These are phyloP conservation scores for Sebastiscus tertius DNA, from an alignment of 2,797 vertebrate species.

Conservation along the genomic window DNA sequence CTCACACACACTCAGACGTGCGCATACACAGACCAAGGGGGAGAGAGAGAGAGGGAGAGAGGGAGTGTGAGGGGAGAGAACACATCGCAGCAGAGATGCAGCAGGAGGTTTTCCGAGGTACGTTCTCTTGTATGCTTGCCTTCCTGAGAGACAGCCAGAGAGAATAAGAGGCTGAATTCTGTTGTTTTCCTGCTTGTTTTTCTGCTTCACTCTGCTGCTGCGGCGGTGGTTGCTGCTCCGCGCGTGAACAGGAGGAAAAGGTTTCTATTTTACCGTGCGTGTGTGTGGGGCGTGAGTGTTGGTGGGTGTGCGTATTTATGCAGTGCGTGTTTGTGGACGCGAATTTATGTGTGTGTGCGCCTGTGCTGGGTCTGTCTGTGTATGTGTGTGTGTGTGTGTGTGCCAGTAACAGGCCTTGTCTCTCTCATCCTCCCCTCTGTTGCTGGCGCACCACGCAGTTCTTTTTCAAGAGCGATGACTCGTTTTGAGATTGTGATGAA, in stretches of 20 bases:
- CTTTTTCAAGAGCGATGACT: slow-evolving; percentile 85
- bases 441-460: slow-evolving; percentile 86
- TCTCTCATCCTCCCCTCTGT: slow-evolving; percentile 84
- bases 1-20: slow-evolving; percentile 73
- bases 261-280: slow-evolving; percentile 74
- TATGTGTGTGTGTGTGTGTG: slow-evolving; percentile 16
- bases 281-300: slow-evolving; percentile 63
- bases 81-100: slow-evolving; percentile 90
- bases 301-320: slow-evolving; percentile 68
- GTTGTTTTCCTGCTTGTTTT: slow-evolving; percentile 81
- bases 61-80: slow-evolving; percentile 84
- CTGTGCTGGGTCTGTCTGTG: slow-evolving; percentile 46
- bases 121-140: slow-evolving; percentile 88
- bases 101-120: slow-evolving; percentile 89
- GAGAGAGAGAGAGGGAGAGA: slow-evolving; percentile 70
- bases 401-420: slow-evolving; percentile 83
- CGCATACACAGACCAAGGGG: slow-evolving; percentile 78
- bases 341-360: slow-evolving; percentile 34
- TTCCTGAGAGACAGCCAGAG: slow-evolving; percentile 81
- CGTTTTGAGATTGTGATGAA: slow-evolving; percentile 79
- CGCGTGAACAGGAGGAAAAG: slow-evolving; percentile 78
- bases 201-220: slow-evolving; percentile 72
- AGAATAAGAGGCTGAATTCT: slow-evolving; percentile 78
- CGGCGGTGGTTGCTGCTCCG: slow-evolving; percentile 67
- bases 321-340: slow-evolving; percentile 56